Base-by-base conservation (phyloP, 2,113 vertebrate genomes). In the Chlorodrepanis virens region DNA sequence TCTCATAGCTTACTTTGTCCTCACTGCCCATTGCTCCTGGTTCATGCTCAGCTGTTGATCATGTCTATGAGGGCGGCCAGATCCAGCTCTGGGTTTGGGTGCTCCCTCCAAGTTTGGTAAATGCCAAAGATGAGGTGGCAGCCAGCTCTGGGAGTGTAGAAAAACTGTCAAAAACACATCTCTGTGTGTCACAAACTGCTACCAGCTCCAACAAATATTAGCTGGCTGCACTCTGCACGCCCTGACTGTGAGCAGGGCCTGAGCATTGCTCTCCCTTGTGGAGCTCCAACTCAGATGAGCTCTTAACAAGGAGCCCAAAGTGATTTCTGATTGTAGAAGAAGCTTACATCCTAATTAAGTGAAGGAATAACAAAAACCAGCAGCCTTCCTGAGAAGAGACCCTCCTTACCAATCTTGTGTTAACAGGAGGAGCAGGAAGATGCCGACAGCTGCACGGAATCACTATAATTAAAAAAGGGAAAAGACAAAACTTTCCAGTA, bases 401-500 rank as follows among this genome's bases (percentile, higher is more conserved):
- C 70, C 71, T 86, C 92, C 87, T 89, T 84, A 54, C 9, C 1
- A 83, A 79, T 39, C 77, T 81, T 0, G 0, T 75, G 52, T 52
- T 83, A 93, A 67, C 77, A 87, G 92, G 85, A 95, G 96, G 70
- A 80, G 70, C 70, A 83, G 85, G 82, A 93, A 82, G 83, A 60
- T 83, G 44, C 50, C 2, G 31, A 91, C 97, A 98, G 97, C 97
- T 98, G 97, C 78, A 33, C 28, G 20, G 88, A 92, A 93, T 97
- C 97, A 86, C 70, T 78, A 3, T 98, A 97, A 98, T 98, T 97
- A 96, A 97, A 97, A 96, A 84, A 76, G 82, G 75, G 93, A 24
- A 39, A 74, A 82, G 72, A 78, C 12, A 85, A 87, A 95, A 85
- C 78, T 82, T 83, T 19, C n/a, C 44, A 83, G 68, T 78, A 96